Percentiles rank a stretch among this genome's conserved stretches.
phyloP scores from a whole-genome alignment of 53 echinoderm and acorn worm species.

The Paelopatides confundens region DNA sequence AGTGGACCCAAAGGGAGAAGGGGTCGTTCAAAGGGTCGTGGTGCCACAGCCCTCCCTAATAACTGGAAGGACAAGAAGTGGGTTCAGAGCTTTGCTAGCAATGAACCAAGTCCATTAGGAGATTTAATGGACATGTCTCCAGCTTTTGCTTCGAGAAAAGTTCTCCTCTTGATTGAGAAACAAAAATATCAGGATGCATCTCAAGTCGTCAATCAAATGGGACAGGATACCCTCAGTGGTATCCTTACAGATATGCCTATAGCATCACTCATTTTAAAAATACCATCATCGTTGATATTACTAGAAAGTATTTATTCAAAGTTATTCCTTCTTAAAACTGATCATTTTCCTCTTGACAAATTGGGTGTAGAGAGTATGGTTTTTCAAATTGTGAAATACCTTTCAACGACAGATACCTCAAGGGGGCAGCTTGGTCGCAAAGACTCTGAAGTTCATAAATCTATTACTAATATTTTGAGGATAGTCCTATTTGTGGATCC shows the following conservation, averaged over 20 bases:
- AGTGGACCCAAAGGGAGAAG: neutral
- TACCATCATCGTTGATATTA: constrained; percentile 75
- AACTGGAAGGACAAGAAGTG: constrained; percentile 85
- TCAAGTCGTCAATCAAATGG: constrained; percentile 87
- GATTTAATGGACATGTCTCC: constrained; percentile 85
- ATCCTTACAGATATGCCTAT: constrained; percentile 81
- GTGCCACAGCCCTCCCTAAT: neutral
- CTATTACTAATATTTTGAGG: constrained; percentile 73
- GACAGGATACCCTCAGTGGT: constrained; percentile 66
- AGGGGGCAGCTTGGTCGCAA: constrained; percentile 31
- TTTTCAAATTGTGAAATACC: constrained; percentile 86
- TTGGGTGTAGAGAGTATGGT: constrained; percentile 77
- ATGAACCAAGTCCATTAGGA: constrained; percentile 84
- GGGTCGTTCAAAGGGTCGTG: neutral
- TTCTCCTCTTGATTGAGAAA: constrained; percentile 87
- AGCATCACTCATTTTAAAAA: constrained; percentile 61
- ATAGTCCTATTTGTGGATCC: constrained; percentile 84
- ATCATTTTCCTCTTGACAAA: constrained; percentile 79
- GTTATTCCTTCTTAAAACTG: constrained; percentile 76
- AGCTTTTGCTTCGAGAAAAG: constrained; percentile 79
- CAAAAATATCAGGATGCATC: constrained; percentile 87
- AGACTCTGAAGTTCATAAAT: constrained; percentile 55
- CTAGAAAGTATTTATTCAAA: constrained; percentile 92
- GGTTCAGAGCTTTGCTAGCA: constrained; percentile 86
- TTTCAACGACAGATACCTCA: constrained; percentile 67